These are phyloP conservation scores for Minunthozetes semirufus DNA, from an alignment of 2,888 invertebrate species.

Conservation along the genomic window DNA sequence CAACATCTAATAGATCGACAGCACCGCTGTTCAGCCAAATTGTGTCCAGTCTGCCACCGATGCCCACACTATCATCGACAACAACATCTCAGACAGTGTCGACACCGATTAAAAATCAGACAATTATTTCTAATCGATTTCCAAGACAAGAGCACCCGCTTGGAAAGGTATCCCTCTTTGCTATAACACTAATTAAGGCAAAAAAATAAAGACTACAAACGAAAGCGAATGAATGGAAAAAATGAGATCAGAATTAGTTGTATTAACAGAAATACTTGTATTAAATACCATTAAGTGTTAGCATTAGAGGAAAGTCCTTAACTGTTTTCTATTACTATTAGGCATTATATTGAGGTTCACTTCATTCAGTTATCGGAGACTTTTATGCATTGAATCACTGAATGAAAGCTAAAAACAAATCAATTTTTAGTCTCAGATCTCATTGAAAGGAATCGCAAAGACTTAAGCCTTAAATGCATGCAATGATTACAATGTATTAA, in stretches of 20 bases:
- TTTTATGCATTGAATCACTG: neutral
- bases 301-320: neutral
- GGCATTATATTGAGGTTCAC: neutral
- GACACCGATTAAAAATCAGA: constrained; percentile 14
- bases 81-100: neutral
- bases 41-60: constrained; percentile 7
- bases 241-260: neutral
- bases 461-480: neutral
- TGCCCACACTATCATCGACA: constrained; percentile 6
- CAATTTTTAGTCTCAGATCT: neutral
- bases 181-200: neutral
- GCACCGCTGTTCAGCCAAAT: constrained; percentile 14
- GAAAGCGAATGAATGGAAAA: neutral
- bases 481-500: neutral
- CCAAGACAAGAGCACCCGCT: constrained; percentile 22
- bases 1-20: constrained; percentile 3
- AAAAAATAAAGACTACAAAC: neutral
- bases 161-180: constrained; percentile 10
- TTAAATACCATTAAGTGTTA: constrained; percentile 15
- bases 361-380: constrained; percentile 11
- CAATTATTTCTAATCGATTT: constrained; percentile 11
- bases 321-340: constrained; percentile 17
- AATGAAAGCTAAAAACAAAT: neutral
- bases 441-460: neutral
- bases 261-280: constrained; percentile 5